phyloP scores from a whole-genome alignment of 2,113 vertebrate genomes.

The Picathartes gymnocephalus region DNA sequence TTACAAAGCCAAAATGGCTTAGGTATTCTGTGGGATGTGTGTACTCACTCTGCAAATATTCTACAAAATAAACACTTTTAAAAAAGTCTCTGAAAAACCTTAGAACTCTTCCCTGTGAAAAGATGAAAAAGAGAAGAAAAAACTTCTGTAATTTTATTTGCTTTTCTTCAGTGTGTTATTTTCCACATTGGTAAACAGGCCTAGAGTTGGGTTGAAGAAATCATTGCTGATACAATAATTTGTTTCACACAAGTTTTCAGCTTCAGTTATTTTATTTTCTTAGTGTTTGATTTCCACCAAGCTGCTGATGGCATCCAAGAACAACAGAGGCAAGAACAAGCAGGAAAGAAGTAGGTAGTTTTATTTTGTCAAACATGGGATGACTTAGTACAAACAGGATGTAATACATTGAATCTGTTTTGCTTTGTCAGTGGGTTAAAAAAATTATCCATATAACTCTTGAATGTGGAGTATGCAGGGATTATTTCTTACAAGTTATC shows the following conservation, averaged over 20 bases:
- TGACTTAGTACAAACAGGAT: not conserved
- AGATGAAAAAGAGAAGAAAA: not conserved
- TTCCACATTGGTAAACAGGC: not conserved
- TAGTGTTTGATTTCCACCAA: slow-evolving; percentile 99
- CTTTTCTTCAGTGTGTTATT: not conserved
- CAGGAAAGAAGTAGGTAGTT: slow-evolving; percentile 90
- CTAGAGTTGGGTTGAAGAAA: not conserved
- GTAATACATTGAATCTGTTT: not conserved
- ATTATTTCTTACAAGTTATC: not conserved
- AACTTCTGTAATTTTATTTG: not conserved
- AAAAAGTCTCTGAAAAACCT: not conserved
- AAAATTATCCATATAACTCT: not conserved
- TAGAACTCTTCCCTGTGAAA: not conserved
- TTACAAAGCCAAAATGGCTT: not conserved
- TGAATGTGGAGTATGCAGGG: not conserved
- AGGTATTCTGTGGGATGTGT: not conserved
- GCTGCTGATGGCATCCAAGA: slow-evolving; percentile 96
- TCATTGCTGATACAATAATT: not conserved
- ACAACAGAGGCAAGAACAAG: slow-evolving; percentile 95
- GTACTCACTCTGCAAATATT: not conserved
- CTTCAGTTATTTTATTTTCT: slow-evolving; percentile 50
- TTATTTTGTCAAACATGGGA: not conserved
- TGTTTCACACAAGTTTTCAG: not conserved
- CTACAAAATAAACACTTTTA: not conserved
- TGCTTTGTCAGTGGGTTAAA: not conserved